Conservation (phyloP, 2,113 vertebrate genomes). For the Oreochromis spilurus region DNA sequence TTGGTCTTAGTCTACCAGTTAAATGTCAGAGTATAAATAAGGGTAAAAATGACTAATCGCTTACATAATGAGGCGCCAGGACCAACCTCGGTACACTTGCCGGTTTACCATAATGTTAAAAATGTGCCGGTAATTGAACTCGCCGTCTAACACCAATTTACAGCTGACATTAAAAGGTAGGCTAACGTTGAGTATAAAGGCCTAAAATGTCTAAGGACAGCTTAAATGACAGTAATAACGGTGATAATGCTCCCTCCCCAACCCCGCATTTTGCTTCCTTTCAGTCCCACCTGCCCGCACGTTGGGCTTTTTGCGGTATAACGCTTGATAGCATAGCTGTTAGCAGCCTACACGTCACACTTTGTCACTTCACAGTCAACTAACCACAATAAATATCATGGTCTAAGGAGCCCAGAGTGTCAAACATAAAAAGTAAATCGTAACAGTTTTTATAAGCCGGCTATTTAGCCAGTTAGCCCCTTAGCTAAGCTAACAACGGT, state of each 20-base stretch:
- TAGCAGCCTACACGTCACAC: not conserved
- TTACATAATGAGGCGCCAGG: not conserved
- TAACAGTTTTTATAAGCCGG: not conserved
- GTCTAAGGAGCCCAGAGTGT: fast-evolving
- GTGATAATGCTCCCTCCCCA: not conserved
- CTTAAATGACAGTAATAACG: too few relatives aligned
- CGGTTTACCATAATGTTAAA: not conserved
- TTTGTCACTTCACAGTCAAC: not conserved
- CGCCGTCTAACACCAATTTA: not conserved
- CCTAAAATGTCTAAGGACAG: not conserved
- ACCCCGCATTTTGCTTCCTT: not conserved
- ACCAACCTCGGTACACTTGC: not conserved
- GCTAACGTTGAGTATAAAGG: not conserved
- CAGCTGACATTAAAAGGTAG: not conserved
- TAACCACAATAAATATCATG: fast-evolving
- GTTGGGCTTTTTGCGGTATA: not conserved
- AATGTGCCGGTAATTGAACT: not conserved
- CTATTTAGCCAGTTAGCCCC: not conserved
- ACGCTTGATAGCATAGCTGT: not conserved
- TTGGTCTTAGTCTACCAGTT: not conserved
- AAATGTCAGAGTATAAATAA: not conserved
- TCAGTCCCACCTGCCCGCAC: slow-evolving; percentile 23
- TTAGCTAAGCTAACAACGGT: slow-evolving; percentile 4
- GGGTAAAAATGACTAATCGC: not conserved
- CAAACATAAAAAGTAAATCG: not conserved